Evolutionary conservation across 2,888 invertebrate species (phyloP).

Genomic region (Lasioglossum morio): DNA sequence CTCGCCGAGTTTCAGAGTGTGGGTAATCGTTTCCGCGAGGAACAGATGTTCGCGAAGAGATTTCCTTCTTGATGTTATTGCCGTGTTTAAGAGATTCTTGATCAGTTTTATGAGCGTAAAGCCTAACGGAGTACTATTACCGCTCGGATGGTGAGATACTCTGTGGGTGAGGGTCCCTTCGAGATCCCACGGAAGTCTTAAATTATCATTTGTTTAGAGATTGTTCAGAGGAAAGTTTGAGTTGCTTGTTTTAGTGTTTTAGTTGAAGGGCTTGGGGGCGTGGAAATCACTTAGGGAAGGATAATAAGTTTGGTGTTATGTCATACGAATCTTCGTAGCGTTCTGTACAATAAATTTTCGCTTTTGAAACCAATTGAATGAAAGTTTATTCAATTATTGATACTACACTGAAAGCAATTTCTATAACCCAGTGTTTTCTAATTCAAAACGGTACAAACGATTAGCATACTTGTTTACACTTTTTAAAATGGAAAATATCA

Average conservation of each 20-base stretch:
- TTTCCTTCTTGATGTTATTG: neutral
- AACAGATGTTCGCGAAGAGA: neutral
- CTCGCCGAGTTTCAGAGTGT: neutral
- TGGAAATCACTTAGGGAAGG: neutral
- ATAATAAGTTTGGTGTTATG: neutral
- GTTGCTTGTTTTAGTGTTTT: neutral
- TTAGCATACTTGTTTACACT: too few species aligned
- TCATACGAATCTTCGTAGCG: neutral
- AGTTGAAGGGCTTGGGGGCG: neutral
- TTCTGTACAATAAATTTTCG: neutral
- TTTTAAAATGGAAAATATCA: too few species aligned
- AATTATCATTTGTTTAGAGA: constrained; percentile 1
- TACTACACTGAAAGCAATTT: neutral
- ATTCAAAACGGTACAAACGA: too few species aligned
- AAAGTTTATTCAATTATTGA: too few species aligned
- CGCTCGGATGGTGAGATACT: neutral
- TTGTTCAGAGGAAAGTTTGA: neutral
- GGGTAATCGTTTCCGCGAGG: neutral
- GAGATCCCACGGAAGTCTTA: neutral
- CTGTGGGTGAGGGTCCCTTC: neutral
- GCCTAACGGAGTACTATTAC: neutral
- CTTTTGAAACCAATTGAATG: neutral
- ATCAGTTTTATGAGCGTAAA: neutral
- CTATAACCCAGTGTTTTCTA: neutral
- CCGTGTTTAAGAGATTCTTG: neutral